phyloP scores from a whole-genome alignment of 2,113 vertebrate species.

The Mungos mungo region DNA sequence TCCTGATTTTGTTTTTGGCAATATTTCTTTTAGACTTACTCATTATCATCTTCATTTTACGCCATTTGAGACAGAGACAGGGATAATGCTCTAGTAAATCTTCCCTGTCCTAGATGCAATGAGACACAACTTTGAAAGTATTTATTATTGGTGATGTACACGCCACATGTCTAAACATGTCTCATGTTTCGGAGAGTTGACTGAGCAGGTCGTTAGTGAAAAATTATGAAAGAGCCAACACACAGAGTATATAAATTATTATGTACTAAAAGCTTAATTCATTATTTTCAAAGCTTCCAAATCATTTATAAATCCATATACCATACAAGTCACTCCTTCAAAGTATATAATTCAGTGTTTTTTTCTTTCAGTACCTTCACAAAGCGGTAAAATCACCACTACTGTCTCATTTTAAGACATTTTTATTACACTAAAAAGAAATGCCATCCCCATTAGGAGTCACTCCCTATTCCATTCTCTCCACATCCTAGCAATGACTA shows the following conservation, averaged over 20 bases:
- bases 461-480: neutral
- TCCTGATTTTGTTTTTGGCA: neutral
- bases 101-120: conserved; percentile 22
- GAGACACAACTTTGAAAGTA: neutral
- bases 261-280: neutral
- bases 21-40: neutral
- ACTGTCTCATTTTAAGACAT: neutral
- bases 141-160: neutral
- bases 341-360: neutral
- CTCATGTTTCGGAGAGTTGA: neutral
- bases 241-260: neutral
- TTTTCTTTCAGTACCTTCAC: neutral
- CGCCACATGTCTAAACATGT: neutral
- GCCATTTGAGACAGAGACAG: neutral
- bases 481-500: neutral
- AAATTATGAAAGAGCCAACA: neutral
- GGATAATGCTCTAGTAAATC: neutral
- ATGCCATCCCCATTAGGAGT: neutral
- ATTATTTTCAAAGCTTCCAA: neutral
- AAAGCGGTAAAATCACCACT: neutral
- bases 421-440: neutral
- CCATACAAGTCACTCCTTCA: neutral
- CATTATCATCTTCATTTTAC: neutral
- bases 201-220: neutral
- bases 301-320: neutral